A percentile compares a stretch with the other conserved stretches of the same genome.
Conservation (phyloP, 2,888 invertebrate genomes). For the Trichogramma evanescens region DNA sequence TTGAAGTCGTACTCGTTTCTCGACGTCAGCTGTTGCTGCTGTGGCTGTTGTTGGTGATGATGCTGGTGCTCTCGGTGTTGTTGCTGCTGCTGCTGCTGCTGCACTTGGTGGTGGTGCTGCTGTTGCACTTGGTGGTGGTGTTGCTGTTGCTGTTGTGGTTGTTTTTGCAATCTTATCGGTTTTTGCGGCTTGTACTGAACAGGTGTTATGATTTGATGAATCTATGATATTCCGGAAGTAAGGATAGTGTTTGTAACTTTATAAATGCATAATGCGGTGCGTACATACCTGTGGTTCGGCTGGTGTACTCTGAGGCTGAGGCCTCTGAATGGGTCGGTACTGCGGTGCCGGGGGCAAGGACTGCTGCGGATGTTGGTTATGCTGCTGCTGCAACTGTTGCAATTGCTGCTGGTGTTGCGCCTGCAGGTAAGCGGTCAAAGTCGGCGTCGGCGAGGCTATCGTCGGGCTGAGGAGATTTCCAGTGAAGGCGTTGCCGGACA, state of each 20-base stretch:
- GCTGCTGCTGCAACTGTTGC: not conserved
- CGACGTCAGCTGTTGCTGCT: not conserved
- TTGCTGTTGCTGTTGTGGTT: constrained; percentile 18
- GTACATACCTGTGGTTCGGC: too few relatives aligned
- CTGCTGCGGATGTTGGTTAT: constrained; percentile 17
- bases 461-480: constrained; percentile 19
- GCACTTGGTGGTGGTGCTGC: too few relatives aligned
- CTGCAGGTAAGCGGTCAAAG: constrained; percentile 27
- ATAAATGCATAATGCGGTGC: too few relatives aligned
- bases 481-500: constrained; percentile 19
- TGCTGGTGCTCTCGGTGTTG: not conserved
- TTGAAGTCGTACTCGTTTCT: constrained; percentile 17
- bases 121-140: not conserved
- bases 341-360: constrained; percentile 21
- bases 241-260: too few relatives aligned
- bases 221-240: not conserved
- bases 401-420: constrained; percentile 20
- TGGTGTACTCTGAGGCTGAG: not conserved
- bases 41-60: constrained; percentile 6
- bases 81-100: too few relatives aligned
- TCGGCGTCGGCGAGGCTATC: constrained; percentile 14
- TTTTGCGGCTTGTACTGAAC: constrained; percentile 29
- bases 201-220: constrained; percentile 23
- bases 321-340: not conserved
- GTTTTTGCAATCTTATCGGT: constrained; percentile 17